Percentiles rank a stretch among this genome's conserved stretches.
These are phyloP conservation scores for Percina caprodes DNA, from an alignment of 2,113 vertebrate species.

Conservation along the genomic window DNA sequence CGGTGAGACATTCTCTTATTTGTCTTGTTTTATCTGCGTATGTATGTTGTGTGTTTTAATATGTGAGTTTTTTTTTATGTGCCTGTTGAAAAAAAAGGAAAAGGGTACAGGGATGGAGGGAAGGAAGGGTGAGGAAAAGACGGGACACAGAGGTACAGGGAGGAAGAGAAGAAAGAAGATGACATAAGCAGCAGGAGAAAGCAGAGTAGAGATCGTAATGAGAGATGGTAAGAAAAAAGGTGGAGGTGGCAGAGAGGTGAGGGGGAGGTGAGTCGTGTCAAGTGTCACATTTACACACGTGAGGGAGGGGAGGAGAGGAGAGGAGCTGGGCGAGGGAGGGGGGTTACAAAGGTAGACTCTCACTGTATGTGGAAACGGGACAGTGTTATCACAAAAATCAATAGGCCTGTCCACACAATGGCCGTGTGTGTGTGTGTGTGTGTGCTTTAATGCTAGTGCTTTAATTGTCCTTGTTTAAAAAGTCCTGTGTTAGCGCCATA, in stretches of 20 bases:
- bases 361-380: conserved; percentile 69
- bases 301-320: conserved; percentile 40
- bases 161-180: background rate
- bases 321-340: background rate
- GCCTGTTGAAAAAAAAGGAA: conserved; percentile 14
- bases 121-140: background rate
- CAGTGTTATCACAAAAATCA: conserved; percentile 75
- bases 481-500: conserved; percentile 58
- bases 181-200: conserved; percentile 1
- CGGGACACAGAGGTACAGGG: background rate
- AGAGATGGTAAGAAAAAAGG: conserved; percentile 32
- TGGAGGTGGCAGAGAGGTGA: conserved; percentile 30
- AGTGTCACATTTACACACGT: conserved; percentile 78
- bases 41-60: conserved; percentile 53
- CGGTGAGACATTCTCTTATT: conserved; percentile 56
- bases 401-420: conserved; percentile 63
- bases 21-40: conserved; percentile 62
- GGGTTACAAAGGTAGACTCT: conserved; percentile 51
- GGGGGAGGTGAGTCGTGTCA: conserved; percentile 62
- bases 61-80: conserved; percentile 19
- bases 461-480: conserved; percentile 54
- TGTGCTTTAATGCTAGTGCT: too few species aligned
- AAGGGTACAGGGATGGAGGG: background rate
- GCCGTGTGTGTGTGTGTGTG: conserved; percentile 26
- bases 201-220: conserved; percentile 34